These are phyloP conservation scores for Paralichthys olivaceus DNA, from an alignment of 2,113 vertebrate species.

Conservation along the genomic window DNA sequence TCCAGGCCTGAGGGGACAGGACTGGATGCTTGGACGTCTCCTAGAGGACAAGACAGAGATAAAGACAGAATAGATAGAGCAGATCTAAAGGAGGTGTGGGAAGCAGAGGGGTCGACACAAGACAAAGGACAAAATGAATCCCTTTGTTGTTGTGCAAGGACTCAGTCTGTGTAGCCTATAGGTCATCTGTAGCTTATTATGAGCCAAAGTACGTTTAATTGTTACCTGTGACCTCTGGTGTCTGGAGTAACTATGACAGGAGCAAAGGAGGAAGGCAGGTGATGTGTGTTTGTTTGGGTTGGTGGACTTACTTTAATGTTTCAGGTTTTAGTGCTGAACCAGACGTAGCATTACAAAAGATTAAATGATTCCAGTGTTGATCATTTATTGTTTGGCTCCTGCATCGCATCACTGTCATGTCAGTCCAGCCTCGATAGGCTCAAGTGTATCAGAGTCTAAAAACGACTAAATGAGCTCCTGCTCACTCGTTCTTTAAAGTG, in stretches of 20 bases:
- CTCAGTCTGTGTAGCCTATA: too few relatives aligned
- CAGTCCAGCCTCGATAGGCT: conserved; percentile 15
- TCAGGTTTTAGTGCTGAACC: too few relatives aligned
- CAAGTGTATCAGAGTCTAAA: conserved; percentile 6
- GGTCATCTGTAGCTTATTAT: not conserved
- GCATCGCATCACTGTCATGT: too few relatives aligned
- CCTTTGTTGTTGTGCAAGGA: conserved; percentile 15
- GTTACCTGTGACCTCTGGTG: too few relatives aligned
- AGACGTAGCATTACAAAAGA: too few relatives aligned
- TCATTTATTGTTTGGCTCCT: too few relatives aligned
- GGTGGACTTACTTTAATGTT: too few relatives aligned
- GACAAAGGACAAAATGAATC: not conserved
- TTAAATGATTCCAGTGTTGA: too few relatives aligned
- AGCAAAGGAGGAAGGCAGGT: too few relatives aligned
- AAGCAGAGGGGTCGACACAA: conserved; percentile 20
- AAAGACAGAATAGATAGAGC: conserved; percentile 12
- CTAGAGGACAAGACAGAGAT: conserved; percentile 24
- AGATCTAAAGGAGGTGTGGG: conserved; percentile 21
- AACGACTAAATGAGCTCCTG: conserved; percentile 52
- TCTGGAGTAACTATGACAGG: too few relatives aligned
- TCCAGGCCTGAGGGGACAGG: conserved; percentile 29
- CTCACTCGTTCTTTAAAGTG: too few relatives aligned
- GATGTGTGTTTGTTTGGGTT: too few relatives aligned
- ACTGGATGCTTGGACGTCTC: conserved; percentile 7
- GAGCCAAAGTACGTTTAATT: not conserved